phyloP scores from a whole-genome alignment of 2,888 invertebrate species.

The Drosophila merina region DNA sequence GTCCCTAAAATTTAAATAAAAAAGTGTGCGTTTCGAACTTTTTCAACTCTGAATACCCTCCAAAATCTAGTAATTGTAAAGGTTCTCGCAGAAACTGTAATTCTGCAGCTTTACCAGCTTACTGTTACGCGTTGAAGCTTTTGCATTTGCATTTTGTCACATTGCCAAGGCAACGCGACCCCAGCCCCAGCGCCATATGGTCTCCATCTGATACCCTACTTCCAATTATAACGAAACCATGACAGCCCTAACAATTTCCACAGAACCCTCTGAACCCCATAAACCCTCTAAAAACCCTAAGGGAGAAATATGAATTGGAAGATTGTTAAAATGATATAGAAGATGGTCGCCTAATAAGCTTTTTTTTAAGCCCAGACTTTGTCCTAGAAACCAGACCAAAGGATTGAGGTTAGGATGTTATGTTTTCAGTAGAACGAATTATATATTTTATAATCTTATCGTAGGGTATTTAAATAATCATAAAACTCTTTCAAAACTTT shows the following conservation, averaged over 20 bases:
- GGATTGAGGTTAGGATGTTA: too few relatives aligned
- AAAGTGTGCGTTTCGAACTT: too few relatives aligned
- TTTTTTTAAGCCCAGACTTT: too few relatives aligned
- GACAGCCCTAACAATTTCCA: neutral
- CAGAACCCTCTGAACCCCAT: neutral
- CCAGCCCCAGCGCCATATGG: constrained; percentile 57
- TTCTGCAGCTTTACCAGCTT: constrained; percentile 44
- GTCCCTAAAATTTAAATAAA: too few relatives aligned
- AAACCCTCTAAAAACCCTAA: too few relatives aligned
- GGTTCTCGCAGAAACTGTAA: constrained; percentile 21
- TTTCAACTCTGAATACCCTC: too few relatives aligned
- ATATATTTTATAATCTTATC: neutral
- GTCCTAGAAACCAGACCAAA: too few relatives aligned
- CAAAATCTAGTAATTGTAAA: too few relatives aligned
- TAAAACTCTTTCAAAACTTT: neutral
- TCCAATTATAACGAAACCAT: neutral
- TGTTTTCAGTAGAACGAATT: too few relatives aligned
- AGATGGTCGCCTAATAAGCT: too few relatives aligned
- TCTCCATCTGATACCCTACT: constrained; percentile 44
- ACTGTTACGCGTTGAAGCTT: constrained; percentile 46
- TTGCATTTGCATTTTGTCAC: constrained; percentile 70
- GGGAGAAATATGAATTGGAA: too few relatives aligned
- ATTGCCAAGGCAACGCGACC: constrained; percentile 69
- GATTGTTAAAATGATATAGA: too few relatives aligned
- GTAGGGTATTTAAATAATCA: constrained; percentile 12